Base-by-base conservation (phyloP, 2,888 invertebrate species). In the Scrobipalpa costella region DNA sequence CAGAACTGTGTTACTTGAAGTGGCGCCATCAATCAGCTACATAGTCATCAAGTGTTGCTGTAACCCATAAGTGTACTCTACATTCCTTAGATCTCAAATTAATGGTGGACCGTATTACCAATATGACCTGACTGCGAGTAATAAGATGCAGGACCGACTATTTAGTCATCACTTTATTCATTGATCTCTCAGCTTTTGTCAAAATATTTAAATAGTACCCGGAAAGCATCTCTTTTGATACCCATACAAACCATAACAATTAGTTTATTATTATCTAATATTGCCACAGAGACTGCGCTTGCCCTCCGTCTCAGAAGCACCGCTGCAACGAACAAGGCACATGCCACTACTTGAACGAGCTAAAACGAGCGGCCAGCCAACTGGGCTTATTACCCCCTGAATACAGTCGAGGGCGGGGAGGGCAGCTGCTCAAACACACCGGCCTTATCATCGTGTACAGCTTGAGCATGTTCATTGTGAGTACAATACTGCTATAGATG, bases 391-490 rank as follows among this genome's bases (percentile, higher is more conserved):
- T 86, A 68, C 90, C 91, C 66, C 83, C 86, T 6, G 92, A 90
- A 67, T 85, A 85, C 69, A 71, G 76, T 1, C 77, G 79, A 67
- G 88, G 85, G 62, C 81, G 81, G 65, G 90, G 88, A 63, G 94
- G 94, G 6, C 97, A 97, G 81, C 93, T 95, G 68, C 90, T 97
- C 68, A 93, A 95, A 67, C 98, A 98, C 80, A 94, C 96, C 36
- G 95, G 97, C 34, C 92, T 98, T 57, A 90, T 98, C 62, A 94
- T 98, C 64, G 89, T 96, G 19, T 92, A 98, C 67, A 92, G 95
- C 62, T 94, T 96, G 71, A 96, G 96, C 50, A 98, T 98, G 96
- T 97, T 98, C 86, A 95, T 98, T 79, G 97, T 97, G 81, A 93
- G 95, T 93, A 49, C n/a, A 52, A 3, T 27, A 3, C 2, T 27